Conservation (phyloP, 2,888 invertebrate species). For the Ormyrus labotus region DNA sequence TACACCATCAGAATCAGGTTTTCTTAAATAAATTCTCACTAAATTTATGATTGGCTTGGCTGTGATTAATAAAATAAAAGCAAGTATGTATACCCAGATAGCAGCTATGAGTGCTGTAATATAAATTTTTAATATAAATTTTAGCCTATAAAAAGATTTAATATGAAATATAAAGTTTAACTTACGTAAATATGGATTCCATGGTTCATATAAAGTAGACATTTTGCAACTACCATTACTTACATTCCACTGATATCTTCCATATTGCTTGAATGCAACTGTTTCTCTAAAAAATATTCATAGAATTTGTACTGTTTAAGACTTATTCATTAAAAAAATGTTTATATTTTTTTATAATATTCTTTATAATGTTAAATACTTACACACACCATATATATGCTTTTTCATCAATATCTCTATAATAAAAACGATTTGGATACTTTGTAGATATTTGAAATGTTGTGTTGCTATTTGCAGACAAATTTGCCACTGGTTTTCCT, state of each 20-base stretch:
- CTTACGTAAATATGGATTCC: slow-evolving; percentile 72
- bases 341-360: slow-evolving; percentile 2
- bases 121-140: slow-evolving; percentile 35
- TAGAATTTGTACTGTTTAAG: too few relatives aligned
- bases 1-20: slow-evolving; percentile 55
- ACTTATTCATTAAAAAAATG: neutral
- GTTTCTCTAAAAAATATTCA: slow-evolving; percentile 31
- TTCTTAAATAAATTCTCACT: slow-evolving; percentile 42
- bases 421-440: slow-evolving; percentile 68
- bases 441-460: slow-evolving; percentile 67
- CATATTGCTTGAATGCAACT: slow-evolving; percentile 71
- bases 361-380: slow-evolving; percentile 58
- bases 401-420: slow-evolving; percentile 53
- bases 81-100: slow-evolving; percentile 62
- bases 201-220: slow-evolving; percentile 65
- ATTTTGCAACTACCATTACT: slow-evolving; percentile 65
- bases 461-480: slow-evolving; percentile 63
- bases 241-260: slow-evolving; percentile 74
- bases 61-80: slow-evolving; percentile 57
- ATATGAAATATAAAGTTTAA: slow-evolving; percentile 14
- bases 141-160: slow-evolving; percentile 1
- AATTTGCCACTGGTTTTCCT: slow-evolving; percentile 60
- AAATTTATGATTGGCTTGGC: slow-evolving; percentile 59
- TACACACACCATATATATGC: slow-evolving; percentile 65
- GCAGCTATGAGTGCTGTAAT: slow-evolving; percentile 67